phyloP scores from a whole-genome alignment of 2,113 vertebrate genomes.

The Sylvia atricapilla region DNA sequence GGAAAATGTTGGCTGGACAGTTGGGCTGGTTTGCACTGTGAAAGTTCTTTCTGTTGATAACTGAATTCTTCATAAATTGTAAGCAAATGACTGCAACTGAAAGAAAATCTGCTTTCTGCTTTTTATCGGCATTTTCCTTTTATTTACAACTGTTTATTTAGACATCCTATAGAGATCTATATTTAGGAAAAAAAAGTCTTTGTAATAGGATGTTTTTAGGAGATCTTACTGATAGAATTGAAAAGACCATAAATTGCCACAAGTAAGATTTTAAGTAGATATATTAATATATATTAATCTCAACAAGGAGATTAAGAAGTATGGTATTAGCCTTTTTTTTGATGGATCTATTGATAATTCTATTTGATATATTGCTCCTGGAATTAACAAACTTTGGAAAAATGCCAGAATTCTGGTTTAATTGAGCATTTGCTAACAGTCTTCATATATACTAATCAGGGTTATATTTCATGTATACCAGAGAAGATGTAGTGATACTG shows the following conservation, averaged over 20 bases:
- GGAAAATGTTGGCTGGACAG: background rate
- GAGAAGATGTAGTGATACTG: background rate
- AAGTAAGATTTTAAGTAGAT: too few species aligned
- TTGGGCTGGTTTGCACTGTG: background rate
- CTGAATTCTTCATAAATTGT: background rate
- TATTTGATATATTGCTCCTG: background rate
- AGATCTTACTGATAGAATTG: background rate
- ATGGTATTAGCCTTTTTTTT: background rate
- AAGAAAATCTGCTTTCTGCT: background rate
- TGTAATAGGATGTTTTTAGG: background rate
- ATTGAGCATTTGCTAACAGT: background rate
- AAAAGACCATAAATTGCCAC: background rate
- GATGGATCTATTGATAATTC: background rate
- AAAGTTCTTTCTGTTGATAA: background rate
- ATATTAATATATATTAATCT: too few species aligned
- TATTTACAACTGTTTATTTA: background rate
- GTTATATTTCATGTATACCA: accelerated
- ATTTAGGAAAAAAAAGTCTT: background rate
- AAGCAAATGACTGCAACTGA: background rate
- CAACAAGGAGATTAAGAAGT: background rate
- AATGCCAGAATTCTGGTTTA: background rate
- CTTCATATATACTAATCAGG: background rate
- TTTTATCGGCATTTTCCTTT: background rate
- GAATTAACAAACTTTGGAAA: background rate
- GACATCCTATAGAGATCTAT: background rate